Percentiles rank a stretch among this genome's conserved stretches.
Evolutionary conservation across 1,140 invertebrate genomes (phyloP).

Genomic region (Eumaeus atala): DNA sequence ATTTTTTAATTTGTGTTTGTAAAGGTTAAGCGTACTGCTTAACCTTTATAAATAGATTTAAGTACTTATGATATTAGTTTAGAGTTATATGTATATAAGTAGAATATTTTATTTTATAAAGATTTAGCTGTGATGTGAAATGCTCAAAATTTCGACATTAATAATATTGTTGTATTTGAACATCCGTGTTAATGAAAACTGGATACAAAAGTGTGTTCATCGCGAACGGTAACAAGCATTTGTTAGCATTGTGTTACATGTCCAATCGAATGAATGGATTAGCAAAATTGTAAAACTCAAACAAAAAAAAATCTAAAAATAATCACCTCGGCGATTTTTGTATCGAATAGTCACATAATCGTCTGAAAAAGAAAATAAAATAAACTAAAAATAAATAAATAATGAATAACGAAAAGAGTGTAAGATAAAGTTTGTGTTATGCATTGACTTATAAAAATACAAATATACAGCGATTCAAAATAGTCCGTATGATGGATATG

Average conservation of each 20-base stretch:
- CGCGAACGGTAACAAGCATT: conserved; percentile 36
- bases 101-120: too few relatives aligned
- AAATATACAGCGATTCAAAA: too few relatives aligned
- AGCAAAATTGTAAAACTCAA: not conserved
- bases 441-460: too few relatives aligned
- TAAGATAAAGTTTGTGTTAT: too few relatives aligned
- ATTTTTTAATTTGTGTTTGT: too few relatives aligned
- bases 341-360: conserved; percentile 92
- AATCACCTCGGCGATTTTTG: conserved; percentile 88
- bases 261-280: not conserved
- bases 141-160: too few relatives aligned
- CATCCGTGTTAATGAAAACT: not conserved
- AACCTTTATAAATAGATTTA: too few relatives aligned
- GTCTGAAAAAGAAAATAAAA: conserved; percentile 78
- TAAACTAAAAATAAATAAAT: conserved; percentile 22
- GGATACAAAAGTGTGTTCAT: conserved; percentile 6
- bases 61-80: too few relatives aligned
- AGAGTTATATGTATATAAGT: too few relatives aligned
- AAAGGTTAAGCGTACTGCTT: too few relatives aligned
- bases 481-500: too few relatives aligned
- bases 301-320: conserved; percentile 51
- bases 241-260: conserved; percentile 10
- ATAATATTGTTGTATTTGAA: not conserved
- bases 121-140: too few relatives aligned
- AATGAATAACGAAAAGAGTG: conserved; percentile 19